Percentiles rank a stretch among this genome's conserved stretches.
phyloP scores from a whole-genome alignment of 2,113 vertebrate genomes.

The Phalacrocorax pelagicus region DNA sequence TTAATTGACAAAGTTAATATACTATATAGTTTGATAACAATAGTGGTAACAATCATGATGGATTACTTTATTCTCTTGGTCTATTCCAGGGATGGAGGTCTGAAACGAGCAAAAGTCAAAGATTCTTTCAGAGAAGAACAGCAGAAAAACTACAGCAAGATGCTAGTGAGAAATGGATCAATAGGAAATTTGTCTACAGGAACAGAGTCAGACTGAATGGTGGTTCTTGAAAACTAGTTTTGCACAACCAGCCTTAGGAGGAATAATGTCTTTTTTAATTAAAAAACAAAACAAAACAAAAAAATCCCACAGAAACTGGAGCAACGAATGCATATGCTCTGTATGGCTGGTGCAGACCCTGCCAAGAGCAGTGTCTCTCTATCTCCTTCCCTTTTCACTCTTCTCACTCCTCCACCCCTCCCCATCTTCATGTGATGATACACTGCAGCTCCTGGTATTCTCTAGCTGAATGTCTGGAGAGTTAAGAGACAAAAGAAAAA shows the following conservation, averaged over 20 bases:
- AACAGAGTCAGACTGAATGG: constrained; percentile 52
- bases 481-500: not conserved
- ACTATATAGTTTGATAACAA: not conserved
- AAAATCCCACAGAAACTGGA: not conserved
- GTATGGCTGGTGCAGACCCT: constrained; percentile 29
- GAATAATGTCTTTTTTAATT: not conserved
- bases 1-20: not conserved
- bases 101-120: constrained; percentile 92
- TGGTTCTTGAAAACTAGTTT: not conserved
- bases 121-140: constrained; percentile 87
- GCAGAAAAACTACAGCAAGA: constrained; percentile 95
- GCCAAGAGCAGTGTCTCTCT: not conserved
- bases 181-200: constrained; percentile 21
- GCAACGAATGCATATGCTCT: not conserved
- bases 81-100: constrained; percentile 88
- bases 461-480: not conserved
- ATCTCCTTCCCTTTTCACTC: not conserved
- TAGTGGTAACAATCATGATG: not conserved
- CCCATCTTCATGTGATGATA: not conserved
- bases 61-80: not conserved
- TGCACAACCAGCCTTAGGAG: constrained; percentile 12
- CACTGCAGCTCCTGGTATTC: not conserved
- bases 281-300: not conserved
- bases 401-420: not conserved
- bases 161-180: constrained; percentile 80